A percentile compares a stretch with the other conserved stretches of the same genome.
phyloP scores from a whole-genome alignment of 2,888 invertebrate genomes.

The Conistra vaccinii region DNA sequence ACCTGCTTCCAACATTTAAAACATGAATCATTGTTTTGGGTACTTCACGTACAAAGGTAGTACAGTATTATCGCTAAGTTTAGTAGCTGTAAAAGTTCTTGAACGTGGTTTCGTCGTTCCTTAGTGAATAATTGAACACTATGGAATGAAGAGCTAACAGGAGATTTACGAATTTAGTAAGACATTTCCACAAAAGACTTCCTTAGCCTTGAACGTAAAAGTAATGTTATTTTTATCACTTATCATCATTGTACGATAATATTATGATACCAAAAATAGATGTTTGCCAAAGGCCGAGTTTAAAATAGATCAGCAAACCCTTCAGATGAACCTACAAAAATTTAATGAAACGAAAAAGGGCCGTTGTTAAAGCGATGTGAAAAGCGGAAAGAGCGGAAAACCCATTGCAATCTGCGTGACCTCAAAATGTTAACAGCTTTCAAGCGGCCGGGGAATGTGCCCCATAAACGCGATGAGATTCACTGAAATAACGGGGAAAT shows the following conservation, averaged over 20 bases:
- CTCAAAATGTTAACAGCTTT: constrained; percentile 67
- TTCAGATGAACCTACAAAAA: constrained; percentile 5
- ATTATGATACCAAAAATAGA: constrained; percentile 8
- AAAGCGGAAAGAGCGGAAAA: constrained; percentile 33
- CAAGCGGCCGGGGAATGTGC: constrained; percentile 51
- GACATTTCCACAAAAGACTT: constrained; percentile 12
- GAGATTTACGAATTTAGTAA: constrained; percentile 28
- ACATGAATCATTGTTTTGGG: neutral
- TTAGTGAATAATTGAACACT: constrained; percentile 34
- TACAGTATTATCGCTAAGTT: constrained; percentile 16
- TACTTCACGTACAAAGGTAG: constrained; percentile 8
- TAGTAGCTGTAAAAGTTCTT: constrained; percentile 6
- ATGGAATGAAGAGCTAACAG: constrained; percentile 26
- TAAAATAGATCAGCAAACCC: constrained; percentile 25
- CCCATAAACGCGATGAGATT: constrained; percentile 68
- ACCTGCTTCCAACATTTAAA: neutral
- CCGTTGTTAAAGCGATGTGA: constrained; percentile 12
- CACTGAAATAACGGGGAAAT: constrained; percentile 55
- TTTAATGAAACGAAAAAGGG: constrained; percentile 34
- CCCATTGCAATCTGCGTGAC: constrained; percentile 64
- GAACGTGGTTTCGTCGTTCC: constrained; percentile 12
- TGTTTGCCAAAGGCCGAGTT: constrained; percentile 12
- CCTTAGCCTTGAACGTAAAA: constrained; percentile 29
- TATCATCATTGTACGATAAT: constrained; percentile 4
- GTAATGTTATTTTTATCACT: constrained; percentile 26